Conservation (phyloP, 2,888 invertebrate species). For the Drosophila leonis region DNA sequence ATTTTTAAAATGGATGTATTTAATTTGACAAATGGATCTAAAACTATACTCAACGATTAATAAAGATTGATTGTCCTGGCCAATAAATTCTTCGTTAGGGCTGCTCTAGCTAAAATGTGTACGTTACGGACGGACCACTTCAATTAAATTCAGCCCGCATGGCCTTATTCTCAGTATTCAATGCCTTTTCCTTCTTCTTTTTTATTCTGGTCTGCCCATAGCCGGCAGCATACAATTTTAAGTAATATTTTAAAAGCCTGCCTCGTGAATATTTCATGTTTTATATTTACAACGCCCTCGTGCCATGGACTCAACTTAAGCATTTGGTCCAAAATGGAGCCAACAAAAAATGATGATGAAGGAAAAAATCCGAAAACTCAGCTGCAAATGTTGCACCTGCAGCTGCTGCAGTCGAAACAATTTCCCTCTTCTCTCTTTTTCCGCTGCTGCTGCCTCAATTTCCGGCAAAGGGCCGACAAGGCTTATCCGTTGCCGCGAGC, state of each 20-base stretch:
- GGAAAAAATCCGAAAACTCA: conserved; percentile 33
- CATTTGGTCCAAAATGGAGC: conserved; percentile 26
- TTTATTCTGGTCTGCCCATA: background rate
- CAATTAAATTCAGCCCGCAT: conserved; percentile 50
- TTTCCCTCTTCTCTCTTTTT: conserved; percentile 39
- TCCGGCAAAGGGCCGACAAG: conserved; percentile 68
- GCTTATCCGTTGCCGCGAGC: conserved; percentile 63
- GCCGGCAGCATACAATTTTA: conserved; percentile 33
- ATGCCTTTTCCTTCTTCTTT: background rate
- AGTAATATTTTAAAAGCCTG: conserved; percentile 75
- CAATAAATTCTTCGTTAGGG: background rate
- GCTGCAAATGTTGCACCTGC: conserved; percentile 71
- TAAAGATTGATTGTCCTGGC: conserved; percentile 26
- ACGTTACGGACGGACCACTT: conserved; percentile 24
- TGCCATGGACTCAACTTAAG: conserved; percentile 39
- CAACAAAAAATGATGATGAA: conserved; percentile 10
- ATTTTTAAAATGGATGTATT: background rate
- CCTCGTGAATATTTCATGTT: conserved; percentile 62
- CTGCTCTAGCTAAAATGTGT: background rate
- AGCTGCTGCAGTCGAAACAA: conserved; percentile 63
- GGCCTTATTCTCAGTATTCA: conserved; percentile 12
- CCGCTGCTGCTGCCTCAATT: conserved; percentile 61
- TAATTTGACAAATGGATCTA: background rate
- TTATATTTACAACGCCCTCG: conserved; percentile 58
- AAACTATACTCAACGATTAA: background rate